phyloP scores from a whole-genome alignment of 2,797 vertebrate species.

The Channa striata region DNA sequence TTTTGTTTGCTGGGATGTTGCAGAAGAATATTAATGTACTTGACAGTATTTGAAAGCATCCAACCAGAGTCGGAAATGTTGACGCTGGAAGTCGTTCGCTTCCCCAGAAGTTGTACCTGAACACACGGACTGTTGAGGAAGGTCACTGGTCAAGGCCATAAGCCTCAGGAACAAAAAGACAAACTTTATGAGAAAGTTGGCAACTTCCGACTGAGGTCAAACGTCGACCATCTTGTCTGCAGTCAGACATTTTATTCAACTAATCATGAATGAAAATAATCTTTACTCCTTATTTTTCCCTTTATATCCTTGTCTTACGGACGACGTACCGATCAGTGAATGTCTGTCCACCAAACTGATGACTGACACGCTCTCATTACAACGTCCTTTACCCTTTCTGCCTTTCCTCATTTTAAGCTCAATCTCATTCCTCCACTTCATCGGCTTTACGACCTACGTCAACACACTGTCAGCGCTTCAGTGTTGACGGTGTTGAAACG shows the following conservation, averaged over 20 bases:
- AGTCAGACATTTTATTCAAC: neutral
- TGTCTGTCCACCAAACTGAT: neutral
- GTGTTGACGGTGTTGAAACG: conserved; percentile 50
- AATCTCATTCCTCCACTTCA: conserved; percentile 12
- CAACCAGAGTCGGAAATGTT: too few relatives aligned
- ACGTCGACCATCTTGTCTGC: neutral
- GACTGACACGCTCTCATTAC: conserved; percentile 32
- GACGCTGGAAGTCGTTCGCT: too few relatives aligned
- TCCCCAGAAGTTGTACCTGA: too few relatives aligned
- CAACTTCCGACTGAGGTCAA: too few relatives aligned
- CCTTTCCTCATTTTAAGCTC: conserved; percentile 20
- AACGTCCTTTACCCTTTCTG: conserved; percentile 34
- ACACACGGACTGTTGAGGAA: too few relatives aligned
- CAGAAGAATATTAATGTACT: neutral
- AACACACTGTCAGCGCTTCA: conserved; percentile 41
- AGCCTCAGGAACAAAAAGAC: too few relatives aligned
- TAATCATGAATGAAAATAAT: neutral
- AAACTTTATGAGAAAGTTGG: too few relatives aligned
- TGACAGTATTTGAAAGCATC: neutral
- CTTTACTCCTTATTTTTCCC: too few relatives aligned
- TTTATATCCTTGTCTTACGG: neutral
- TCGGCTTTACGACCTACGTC: conserved; percentile 33
- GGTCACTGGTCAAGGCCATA: too few relatives aligned
- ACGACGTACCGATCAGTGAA: neutral
- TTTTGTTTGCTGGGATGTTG: conserved; percentile 15